Evolutionary conservation across 2,797 vertebrate genomes (phyloP), one percentile per base, ranked within the genome.

Genomic region (Pantherophis vulpinus): DNA sequence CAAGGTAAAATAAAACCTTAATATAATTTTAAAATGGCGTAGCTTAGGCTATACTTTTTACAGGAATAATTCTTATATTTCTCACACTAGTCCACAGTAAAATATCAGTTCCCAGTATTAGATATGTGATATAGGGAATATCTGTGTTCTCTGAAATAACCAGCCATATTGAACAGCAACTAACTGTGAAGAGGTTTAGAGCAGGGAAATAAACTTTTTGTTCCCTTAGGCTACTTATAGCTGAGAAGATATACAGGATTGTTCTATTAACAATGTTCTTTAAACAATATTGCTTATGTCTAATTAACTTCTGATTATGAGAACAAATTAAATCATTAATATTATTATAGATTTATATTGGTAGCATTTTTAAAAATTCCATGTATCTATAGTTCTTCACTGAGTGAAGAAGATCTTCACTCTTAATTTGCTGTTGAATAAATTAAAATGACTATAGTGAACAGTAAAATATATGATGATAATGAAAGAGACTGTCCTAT

Each of bases 381-480:
- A 95, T 94, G 6, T 94, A 92, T 95, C 87, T 92, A 91, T 94
- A 86, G 1, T 8, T 27, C 60, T 61, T 61, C 60, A 61, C 25
- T 61, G 25, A 25, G 59, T 61, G 60, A 61, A 60, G 66, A 37
- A 79, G 37, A 9, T 42, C 91, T 55, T 93, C 86, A 27, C 94
- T 95, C 95, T 94, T 95, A 95, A 96, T 95, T 95, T 94, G 93
- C 90, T 91, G 74, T n/a, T 88, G 70, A 92, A 56, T 92, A 96
- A 97, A 96, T 96, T 95, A 94, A 90, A 90, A 95, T 94, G 83
- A 86, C 91, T 94, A 94, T 91, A 79, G 9, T 94, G 89, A 95
- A 96, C 16, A 23, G 20, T 79, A 79, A 97, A 96, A 96, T 95
- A 94, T 88, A 95, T 94, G 86, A 79, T 91, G 93, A 94, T 90